Conservation (phyloP, 2,113 vertebrate genomes). For the Furnarius figulus region DNA sequence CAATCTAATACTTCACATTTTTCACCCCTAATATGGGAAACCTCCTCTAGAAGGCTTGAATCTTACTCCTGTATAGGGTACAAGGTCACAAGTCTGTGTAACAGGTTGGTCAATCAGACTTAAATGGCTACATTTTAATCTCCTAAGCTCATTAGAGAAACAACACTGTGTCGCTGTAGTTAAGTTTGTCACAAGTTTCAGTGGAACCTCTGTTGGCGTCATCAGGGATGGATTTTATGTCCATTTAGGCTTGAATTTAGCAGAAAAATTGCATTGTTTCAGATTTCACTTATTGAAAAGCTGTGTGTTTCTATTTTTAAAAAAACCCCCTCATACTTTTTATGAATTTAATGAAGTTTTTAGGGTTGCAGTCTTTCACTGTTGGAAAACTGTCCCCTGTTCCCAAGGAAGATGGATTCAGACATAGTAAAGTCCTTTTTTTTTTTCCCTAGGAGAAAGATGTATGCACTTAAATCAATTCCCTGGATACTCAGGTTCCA, state of each 20-base stretch:
- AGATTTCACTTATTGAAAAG: neutral
- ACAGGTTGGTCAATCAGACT: slow-evolving; percentile 31
- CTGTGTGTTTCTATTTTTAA: neutral
- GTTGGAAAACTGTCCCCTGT: neutral
- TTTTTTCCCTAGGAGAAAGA: neutral
- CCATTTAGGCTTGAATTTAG: neutral
- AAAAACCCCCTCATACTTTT: neutral
- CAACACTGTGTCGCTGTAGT: neutral
- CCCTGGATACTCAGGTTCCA: neutral
- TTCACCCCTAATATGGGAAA: neutral
- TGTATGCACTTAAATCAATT: neutral
- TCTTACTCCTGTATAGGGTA: neutral
- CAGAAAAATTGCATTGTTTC: neutral
- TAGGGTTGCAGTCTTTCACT: neutral
- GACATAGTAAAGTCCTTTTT: neutral
- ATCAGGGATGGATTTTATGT: fast-evolving
- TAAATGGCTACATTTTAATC: slow-evolving; percentile 58
- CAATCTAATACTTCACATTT: neutral
- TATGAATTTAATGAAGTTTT: neutral
- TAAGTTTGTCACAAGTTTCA: slow-evolving; percentile 14
- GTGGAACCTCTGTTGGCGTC: neutral
- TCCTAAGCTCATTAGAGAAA: slow-evolving; percentile 37
- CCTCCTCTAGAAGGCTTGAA: neutral
- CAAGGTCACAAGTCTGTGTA: slow-evolving; percentile 29
- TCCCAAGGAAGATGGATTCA: neutral